phyloP scores from a whole-genome alignment of 2,797 vertebrate genomes.

The Rhabdomys pumilio region DNA sequence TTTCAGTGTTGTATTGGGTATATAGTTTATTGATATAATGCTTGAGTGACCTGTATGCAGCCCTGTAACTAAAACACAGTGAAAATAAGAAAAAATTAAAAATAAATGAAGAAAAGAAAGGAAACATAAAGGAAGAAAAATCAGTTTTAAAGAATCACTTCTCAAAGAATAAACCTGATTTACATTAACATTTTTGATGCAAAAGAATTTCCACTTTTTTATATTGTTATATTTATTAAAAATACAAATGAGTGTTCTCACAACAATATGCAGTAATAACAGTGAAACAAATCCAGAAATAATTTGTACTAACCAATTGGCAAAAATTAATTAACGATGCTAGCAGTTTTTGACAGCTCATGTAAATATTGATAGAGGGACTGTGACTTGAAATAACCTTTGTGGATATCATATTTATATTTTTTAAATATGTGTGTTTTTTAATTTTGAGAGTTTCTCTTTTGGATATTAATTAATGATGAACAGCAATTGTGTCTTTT shows the following conservation, averaged over 20 bases:
- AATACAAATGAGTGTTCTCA: not conserved
- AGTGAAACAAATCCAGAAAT: not conserved
- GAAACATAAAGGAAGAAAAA: not conserved
- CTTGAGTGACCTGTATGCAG: not conserved
- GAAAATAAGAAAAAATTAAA: not conserved
- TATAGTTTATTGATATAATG: not conserved
- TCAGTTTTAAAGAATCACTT: not conserved
- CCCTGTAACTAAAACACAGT: not conserved
- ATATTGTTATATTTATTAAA: not conserved
- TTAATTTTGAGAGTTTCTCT: not conserved
- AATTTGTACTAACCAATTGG: not conserved
- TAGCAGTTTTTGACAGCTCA: not conserved
- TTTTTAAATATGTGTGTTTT: not conserved
- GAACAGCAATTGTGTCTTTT: not conserved
- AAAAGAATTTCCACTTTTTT: not conserved
- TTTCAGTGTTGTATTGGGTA: not conserved
- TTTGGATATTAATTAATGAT: not conserved
- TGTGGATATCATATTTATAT: not conserved
- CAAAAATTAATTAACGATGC: slow-evolving; percentile 3
- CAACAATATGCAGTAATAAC: not conserved
- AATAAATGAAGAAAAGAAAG: not conserved
- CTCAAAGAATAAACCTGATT: not conserved
- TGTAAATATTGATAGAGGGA: not conserved
- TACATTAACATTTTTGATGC: not conserved
- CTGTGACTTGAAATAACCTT: not conserved